phyloP scores from a whole-genome alignment of 1,140 invertebrate genomes.

The Goniozus legneri region DNA sequence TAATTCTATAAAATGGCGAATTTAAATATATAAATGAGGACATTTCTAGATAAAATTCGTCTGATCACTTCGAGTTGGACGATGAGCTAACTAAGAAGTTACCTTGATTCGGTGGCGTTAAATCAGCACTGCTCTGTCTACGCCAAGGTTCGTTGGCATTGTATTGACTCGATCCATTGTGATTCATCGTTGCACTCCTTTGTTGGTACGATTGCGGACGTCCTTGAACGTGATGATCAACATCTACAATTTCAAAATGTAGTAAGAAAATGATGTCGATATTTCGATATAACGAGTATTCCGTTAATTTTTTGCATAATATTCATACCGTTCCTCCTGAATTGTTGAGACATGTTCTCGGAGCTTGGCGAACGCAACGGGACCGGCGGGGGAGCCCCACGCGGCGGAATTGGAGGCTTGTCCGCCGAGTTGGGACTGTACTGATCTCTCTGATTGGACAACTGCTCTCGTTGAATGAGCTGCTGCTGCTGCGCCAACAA shows the following conservation, averaged over 20 bases:
- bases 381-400: conserved; percentile 56
- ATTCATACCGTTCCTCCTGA: conserved; percentile 42
- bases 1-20: conserved; percentile 47
- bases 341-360: conserved; percentile 38
- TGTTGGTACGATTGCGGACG: conserved; percentile 44
- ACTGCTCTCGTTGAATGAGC: conserved; percentile 35
- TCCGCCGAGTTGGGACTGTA: conserved; percentile 42
- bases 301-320: too few relatives aligned
- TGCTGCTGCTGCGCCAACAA: conserved; percentile 28
- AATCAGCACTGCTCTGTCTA: conserved; percentile 37
- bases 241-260: conserved; percentile 25
- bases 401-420: conserved; percentile 58
- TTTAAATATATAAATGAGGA: too few relatives aligned
- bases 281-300: background rate
- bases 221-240: conserved; percentile 32
- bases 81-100: conserved; percentile 10
- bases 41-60: too few relatives aligned
- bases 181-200: conserved; percentile 37
- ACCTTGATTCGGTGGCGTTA: conserved; percentile 43
- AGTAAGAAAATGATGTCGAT: background rate
- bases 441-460: conserved; percentile 29
- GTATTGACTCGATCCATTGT: conserved; percentile 50
- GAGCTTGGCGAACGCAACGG: conserved; percentile 46
- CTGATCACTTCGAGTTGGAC: too few relatives aligned
- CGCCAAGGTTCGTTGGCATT: conserved; percentile 40